Base-by-base conservation (phyloP, 1,140 invertebrate genomes). In the Achroia grisella region DNA sequence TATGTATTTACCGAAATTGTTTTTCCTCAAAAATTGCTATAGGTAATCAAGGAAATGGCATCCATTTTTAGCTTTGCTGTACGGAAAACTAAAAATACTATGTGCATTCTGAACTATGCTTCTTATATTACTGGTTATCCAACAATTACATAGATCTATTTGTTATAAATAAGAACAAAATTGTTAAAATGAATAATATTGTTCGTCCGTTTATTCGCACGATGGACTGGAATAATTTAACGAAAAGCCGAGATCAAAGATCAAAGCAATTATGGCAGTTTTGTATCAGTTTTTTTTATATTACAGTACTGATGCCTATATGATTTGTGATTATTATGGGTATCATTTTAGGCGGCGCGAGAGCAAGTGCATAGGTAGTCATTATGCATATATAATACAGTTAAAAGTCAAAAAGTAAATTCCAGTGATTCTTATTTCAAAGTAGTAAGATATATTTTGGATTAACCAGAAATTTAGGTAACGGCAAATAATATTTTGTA, bases 271-370 rank as follows among this genome's bases (percentile, higher is more conserved):
- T 63, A 79, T 56, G 58, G 53, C 49, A 63, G 45, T 62, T 72
- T 65, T 57, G 59, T 62, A 63, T 52, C 44, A 64, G 54, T 67
- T 56, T 60, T 31, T 62, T 59, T 56, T 58, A 48, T 42, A 42
- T 39, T 50, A 60, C 36, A 51, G 56, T 56, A 65, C 62, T 70
- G 58, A 73, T 61, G 56, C 56, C 52, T 23, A 56, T 66, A 66
- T 69, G 64, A 74, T 71, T 78, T 68, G 56, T 67, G 58, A 69
- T 79, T 70, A 74, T 80, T 68, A 80, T 62, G 45, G 64, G 60
- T 67, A 82, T 75, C 65, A 76, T 74, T 76, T 68, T 59, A 39
- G 45, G 53, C 45, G 48, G 64, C 57, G 58, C 62, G 57, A 62
- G 56, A 65, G 61, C 68, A 74, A 75, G 69, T 75, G 62, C 52